Conservation (phyloP, 2,888 invertebrate genomes). For the Orthosia incerta region DNA sequence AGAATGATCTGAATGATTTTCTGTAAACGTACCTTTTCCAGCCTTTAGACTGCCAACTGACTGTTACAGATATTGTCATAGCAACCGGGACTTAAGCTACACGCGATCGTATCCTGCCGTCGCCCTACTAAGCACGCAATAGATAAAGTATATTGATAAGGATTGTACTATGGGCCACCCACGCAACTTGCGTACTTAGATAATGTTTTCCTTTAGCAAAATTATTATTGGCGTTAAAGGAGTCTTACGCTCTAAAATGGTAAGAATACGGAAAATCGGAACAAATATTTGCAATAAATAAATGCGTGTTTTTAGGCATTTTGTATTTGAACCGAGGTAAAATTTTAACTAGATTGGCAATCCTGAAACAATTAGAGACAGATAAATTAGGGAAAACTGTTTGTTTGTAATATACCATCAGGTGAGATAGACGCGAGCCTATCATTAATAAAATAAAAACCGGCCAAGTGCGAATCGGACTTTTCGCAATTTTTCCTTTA, state of each 20-base stretch:
- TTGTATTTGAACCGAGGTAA: too few relatives aligned
- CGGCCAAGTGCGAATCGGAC: too few relatives aligned
- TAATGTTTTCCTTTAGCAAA: not conserved
- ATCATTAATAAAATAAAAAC: too few relatives aligned
- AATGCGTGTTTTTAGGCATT: too few relatives aligned
- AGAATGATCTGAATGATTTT: not conserved
- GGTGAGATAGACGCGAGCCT: too few relatives aligned
- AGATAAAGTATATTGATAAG: slow-evolving; percentile 36
- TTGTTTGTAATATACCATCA: too few relatives aligned
- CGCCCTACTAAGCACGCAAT: slow-evolving; percentile 29
- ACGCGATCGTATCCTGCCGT: slow-evolving; percentile 12
- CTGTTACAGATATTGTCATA: slow-evolving; percentile 13
- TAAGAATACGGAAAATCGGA: not conserved
- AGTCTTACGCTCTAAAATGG: not conserved
- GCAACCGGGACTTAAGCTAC: slow-evolving; percentile 2
- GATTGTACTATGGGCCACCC: slow-evolving; percentile 14
- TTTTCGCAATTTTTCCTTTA: too few relatives aligned
- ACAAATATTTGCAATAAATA: not conserved
- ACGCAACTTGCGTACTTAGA: not conserved
- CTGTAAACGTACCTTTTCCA: not conserved
- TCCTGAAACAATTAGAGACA: too few relatives aligned
- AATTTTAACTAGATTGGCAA: too few relatives aligned
- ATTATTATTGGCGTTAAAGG: not conserved
- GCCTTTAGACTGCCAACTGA: not conserved
- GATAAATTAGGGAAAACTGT: too few relatives aligned